A percentile compares a stretch with the other conserved stretches of the same genome.
Conservation (phyloP, 1,140 invertebrate genomes). For the Mya arenaria region DNA sequence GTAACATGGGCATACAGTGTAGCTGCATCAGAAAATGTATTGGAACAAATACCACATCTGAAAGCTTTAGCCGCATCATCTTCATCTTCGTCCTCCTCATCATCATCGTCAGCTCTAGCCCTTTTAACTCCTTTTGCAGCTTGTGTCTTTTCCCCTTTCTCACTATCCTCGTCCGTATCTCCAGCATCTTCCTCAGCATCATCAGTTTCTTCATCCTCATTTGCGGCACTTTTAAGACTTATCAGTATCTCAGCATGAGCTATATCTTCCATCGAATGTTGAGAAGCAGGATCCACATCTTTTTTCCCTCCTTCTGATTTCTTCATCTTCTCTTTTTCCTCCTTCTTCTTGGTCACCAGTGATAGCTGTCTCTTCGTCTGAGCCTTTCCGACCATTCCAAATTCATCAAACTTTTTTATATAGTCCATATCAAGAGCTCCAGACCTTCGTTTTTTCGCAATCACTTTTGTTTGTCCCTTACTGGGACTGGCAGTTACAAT, state of each 20-base stretch:
- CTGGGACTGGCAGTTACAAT: background rate
- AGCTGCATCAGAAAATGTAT: conserved; percentile 34
- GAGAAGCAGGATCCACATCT: conserved; percentile 4
- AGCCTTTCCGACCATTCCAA: conserved; percentile 27
- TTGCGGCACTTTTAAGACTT: conserved; percentile 32
- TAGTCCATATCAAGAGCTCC: conserved; percentile 35
- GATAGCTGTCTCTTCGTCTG: conserved; percentile 45
- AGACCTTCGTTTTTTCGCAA: conserved; percentile 7
- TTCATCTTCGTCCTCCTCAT: background rate
- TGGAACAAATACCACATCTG: conserved; percentile 38
- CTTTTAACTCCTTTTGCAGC: background rate
- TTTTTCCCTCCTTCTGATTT: conserved; percentile 17
- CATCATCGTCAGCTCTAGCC: background rate
- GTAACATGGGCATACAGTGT: conserved; percentile 9
- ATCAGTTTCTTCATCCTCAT: conserved; percentile 41
- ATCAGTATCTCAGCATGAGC: conserved; percentile 55
- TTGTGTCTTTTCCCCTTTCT: background rate
- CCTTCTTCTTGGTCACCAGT: conserved; percentile 27
- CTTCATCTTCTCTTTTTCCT: conserved; percentile 31
- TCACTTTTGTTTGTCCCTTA: background rate
- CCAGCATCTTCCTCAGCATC: background rate
- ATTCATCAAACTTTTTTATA: conserved; percentile 44
- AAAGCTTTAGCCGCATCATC: background rate
- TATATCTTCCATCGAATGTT: conserved; percentile 55
- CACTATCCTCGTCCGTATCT: background rate